Evolutionary conservation across 2,888 invertebrate genomes (phyloP).

Genomic region (Campoplex nolae): DNA sequence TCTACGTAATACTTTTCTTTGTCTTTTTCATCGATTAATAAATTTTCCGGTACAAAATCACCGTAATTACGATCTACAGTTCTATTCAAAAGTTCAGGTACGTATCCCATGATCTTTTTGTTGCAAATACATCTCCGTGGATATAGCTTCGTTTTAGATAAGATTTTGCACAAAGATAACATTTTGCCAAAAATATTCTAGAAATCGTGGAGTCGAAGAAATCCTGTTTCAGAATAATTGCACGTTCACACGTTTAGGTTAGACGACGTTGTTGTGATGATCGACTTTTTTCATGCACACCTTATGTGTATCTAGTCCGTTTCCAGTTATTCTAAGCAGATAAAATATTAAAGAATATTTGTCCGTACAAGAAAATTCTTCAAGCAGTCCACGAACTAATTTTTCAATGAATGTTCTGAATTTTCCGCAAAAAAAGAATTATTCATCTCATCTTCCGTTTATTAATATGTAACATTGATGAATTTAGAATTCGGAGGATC

Average conservation of each 20-base stretch:
- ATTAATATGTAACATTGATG: background rate
- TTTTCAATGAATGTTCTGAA: background rate
- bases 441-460: background rate
- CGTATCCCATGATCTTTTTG: background rate
- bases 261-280: background rate
- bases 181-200: conserved; percentile 14
- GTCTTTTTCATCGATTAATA: conserved; percentile 48
- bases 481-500: background rate
- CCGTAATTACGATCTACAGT: background rate
- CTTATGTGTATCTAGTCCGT: too few relatives aligned
- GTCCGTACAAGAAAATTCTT: background rate
- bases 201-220: background rate
- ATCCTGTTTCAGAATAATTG: background rate
- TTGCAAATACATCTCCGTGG: conserved; percentile 3
- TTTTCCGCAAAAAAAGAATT: background rate
- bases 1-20: conserved; percentile 65
- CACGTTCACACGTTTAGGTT: background rate
- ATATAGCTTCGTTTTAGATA: conserved; percentile 12
- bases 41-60: conserved; percentile 20
- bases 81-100: background rate
- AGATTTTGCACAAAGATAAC: conserved; percentile 42
- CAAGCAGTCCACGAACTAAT: background rate
- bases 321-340: background rate
- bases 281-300: background rate
- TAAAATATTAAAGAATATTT: background rate